phyloP scores from a whole-genome alignment of 2,113 vertebrate species.

The Ameiurus melas region DNA sequence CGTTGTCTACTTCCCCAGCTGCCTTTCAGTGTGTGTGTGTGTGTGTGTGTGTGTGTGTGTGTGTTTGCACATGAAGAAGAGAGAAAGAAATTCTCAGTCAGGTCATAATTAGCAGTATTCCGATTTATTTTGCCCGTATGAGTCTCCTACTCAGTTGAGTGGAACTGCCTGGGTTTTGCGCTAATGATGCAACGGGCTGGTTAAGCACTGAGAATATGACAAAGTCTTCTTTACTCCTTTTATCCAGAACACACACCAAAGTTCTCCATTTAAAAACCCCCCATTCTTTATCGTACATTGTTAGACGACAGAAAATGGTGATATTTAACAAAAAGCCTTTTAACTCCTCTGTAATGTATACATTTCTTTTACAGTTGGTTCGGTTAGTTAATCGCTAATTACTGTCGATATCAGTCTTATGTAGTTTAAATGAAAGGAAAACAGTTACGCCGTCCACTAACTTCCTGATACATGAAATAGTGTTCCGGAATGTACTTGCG shows the following conservation, averaged over 20 bases:
- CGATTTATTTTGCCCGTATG: slow-evolving; percentile 4
- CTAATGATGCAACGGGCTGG: slow-evolving; percentile 2
- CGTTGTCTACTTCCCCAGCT: slow-evolving; percentile 50
- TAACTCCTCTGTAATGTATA: neutral
- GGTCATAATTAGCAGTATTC: slow-evolving; percentile 34
- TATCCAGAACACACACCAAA: neutral
- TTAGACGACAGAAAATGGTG: neutral
- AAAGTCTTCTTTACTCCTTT: neutral
- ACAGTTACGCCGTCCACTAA: neutral
- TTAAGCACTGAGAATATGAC: neutral
- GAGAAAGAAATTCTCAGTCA: slow-evolving; percentile 26
- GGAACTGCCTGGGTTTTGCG: slow-evolving; percentile 2
- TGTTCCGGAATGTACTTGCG: neutral
- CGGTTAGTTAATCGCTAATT: neutral
- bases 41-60: slow-evolving; percentile 35
- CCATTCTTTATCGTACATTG: neutral
- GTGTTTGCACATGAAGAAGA: slow-evolving; percentile 1
- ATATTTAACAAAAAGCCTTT: neutral
- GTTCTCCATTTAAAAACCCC: neutral
- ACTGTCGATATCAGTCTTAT: neutral
- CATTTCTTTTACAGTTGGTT: neutral
- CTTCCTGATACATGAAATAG: neutral
- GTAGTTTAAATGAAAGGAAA: neutral
- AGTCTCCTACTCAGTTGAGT: slow-evolving; percentile 50
- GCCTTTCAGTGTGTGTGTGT: slow-evolving; percentile 28